Percentiles rank a stretch among this genome's conserved stretches.
phyloP scores from a whole-genome alignment of 2,888 invertebrate species.

The Byasa hedistus region DNA sequence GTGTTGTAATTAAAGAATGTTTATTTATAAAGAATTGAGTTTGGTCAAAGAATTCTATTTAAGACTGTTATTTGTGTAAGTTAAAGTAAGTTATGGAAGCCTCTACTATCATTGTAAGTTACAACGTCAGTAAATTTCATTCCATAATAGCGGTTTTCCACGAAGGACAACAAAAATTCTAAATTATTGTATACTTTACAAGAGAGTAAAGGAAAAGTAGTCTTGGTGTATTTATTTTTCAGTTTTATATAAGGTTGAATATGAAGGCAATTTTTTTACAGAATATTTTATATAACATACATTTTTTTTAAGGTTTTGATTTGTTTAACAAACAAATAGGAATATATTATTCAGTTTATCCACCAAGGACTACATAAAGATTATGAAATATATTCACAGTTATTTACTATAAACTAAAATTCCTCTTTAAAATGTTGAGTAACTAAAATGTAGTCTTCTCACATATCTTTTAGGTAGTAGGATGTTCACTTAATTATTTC shows the following conservation, averaged over 20 bases:
- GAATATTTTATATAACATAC: too few relatives aligned
- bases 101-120: conserved; percentile 9
- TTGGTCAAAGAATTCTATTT: neutral
- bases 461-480: too few relatives aligned
- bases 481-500: too few relatives aligned
- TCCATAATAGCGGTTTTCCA: conserved; percentile 12
- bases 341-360: too few relatives aligned
- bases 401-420: too few relatives aligned
- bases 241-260: neutral
- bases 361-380: too few relatives aligned
- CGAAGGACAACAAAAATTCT: conserved; percentile 23
- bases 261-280: too few relatives aligned
- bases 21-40: neutral
- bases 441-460: too few relatives aligned
- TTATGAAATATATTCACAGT: too few relatives aligned
- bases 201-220: conserved; percentile 8
- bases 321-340: too few relatives aligned
- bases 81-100: conserved; percentile 10
- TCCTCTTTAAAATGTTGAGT: too few relatives aligned
- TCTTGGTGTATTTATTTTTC: neutral
- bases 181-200: conserved; percentile 6
- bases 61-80: neutral
- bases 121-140: conserved; percentile 21
- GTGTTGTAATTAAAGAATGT: neutral
- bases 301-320: too few relatives aligned